Conservation (phyloP, 2,888 invertebrate genomes). For the Neoitamus cyanurus region DNA sequence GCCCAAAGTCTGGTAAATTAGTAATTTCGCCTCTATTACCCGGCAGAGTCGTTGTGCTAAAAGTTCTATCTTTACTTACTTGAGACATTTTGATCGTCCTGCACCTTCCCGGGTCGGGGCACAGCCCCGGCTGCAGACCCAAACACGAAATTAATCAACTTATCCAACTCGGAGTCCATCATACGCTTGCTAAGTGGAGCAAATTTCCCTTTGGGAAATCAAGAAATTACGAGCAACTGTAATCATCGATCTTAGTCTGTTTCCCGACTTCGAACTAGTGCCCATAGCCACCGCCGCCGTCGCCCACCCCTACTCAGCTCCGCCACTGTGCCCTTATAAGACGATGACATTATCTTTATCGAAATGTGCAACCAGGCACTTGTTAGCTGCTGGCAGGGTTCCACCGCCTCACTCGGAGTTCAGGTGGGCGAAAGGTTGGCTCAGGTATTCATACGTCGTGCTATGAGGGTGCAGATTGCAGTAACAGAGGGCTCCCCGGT, state of each 20-base stretch:
- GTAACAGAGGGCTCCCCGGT: background rate
- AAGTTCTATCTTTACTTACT: background rate
- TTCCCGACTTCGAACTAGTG: background rate
- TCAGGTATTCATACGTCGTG: background rate
- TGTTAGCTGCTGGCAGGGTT: constrained; percentile 7
- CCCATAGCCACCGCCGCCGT: background rate
- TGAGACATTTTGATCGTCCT: background rate
- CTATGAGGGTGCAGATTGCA: background rate
- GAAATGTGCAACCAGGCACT: constrained; percentile 35
- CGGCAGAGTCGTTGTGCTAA: background rate
- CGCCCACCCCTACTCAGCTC: background rate
- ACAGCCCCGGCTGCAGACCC: background rate
- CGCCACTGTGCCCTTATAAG: background rate
- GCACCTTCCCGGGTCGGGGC: background rate
- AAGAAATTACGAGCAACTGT: constrained; percentile 47
- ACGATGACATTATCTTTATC: constrained; percentile 36
- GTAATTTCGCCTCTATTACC: constrained; percentile 9
- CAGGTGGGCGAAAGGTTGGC: background rate
- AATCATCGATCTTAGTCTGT: constrained; percentile 40
- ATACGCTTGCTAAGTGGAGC: constrained; percentile 39
- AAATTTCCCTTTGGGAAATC: constrained; percentile 51
- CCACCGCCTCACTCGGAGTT: background rate
- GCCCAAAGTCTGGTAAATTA: background rate
- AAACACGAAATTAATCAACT: constrained; percentile 29
- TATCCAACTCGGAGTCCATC: constrained; percentile 37